phyloP scores from a whole-genome alignment of 1,140 invertebrate species.

The Nixonia krombeini region DNA sequence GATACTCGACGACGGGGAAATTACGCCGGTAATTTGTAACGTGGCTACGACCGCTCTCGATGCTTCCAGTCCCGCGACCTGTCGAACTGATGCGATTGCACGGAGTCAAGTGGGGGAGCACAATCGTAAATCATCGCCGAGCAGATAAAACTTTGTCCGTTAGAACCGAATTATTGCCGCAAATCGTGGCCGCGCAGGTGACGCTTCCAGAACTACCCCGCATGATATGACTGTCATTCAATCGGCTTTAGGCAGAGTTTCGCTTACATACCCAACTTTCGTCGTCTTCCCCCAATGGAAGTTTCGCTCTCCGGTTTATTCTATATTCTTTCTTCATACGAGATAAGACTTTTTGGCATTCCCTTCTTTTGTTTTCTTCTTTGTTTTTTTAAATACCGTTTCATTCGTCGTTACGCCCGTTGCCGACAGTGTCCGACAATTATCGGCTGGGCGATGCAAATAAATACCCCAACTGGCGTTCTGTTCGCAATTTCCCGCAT shows the following conservation, averaged over 20 bases:
- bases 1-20: conserved; percentile 44
- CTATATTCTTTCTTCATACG: neutral
- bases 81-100: conserved; percentile 33
- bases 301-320: neutral
- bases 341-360: no score
- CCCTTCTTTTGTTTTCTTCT: no score
- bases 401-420: no score
- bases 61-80: conserved; percentile 8
- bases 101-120: conserved; percentile 14
- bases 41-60: neutral
- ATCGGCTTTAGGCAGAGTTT: conserved; percentile 3
- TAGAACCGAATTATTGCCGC: conserved; percentile 27
- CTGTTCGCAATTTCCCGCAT: conserved; percentile 14
- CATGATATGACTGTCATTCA: conserved; percentile 32
- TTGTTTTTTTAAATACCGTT: no score
- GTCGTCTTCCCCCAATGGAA: neutral
- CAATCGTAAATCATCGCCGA: conserved; percentile 26
- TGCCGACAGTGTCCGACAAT: no score
- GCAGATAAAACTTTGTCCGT: conserved; percentile 35
- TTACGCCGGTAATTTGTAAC: conserved; percentile 50
- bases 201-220: conserved; percentile 11
- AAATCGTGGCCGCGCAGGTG: conserved; percentile 21
- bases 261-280: conserved; percentile 9
- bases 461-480: no score
- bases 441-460: no score